Percentiles rank a stretch among this genome's conserved stretches.
phyloP scores from a whole-genome alignment of 2,888 invertebrate genomes.

The Xiphydria camelus region DNA sequence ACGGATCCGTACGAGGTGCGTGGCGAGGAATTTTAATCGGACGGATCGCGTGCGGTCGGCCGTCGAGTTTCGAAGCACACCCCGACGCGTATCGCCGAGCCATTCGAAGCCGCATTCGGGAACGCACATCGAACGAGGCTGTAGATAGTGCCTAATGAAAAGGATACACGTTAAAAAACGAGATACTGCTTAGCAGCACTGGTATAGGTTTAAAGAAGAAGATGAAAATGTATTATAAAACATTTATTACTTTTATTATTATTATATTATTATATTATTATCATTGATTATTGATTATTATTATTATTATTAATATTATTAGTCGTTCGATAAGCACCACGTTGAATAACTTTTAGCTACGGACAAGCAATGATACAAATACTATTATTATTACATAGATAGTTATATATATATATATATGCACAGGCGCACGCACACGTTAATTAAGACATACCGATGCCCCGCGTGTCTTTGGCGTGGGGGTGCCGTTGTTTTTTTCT shows the following conservation, averaged over 20 bases:
- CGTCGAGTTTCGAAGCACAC: too few relatives aligned
- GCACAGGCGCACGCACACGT: constrained; percentile 31
- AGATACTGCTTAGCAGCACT: constrained; percentile 30
- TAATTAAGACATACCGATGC: background rate
- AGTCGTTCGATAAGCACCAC: constrained; percentile 36
- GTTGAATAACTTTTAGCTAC: constrained; percentile 42
- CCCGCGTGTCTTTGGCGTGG: background rate
- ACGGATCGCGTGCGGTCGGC: too few relatives aligned
- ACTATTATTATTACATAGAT: constrained; percentile 27
- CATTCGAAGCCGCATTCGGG: too few relatives aligned
- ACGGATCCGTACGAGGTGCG: too few relatives aligned
- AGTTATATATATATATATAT: constrained; percentile 27
- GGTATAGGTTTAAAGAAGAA: constrained; percentile 36
- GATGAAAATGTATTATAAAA: constrained; percentile 42
- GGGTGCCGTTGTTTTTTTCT: constrained; percentile 8
- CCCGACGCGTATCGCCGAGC: too few relatives aligned
- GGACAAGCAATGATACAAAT: constrained; percentile 38
- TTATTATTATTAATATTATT: constrained; percentile 37
- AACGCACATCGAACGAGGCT: too few relatives aligned
- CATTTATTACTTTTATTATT: constrained; percentile 28
- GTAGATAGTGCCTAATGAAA: constrained; percentile 20
- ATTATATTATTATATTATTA: constrained; percentile 22
- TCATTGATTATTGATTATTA: constrained; percentile 34
- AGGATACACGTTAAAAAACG: constrained; percentile 17
- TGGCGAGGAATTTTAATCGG: too few relatives aligned